Conservation (phyloP, 2,888 invertebrate genomes). For the Steinernema carpocapsae region DNA sequence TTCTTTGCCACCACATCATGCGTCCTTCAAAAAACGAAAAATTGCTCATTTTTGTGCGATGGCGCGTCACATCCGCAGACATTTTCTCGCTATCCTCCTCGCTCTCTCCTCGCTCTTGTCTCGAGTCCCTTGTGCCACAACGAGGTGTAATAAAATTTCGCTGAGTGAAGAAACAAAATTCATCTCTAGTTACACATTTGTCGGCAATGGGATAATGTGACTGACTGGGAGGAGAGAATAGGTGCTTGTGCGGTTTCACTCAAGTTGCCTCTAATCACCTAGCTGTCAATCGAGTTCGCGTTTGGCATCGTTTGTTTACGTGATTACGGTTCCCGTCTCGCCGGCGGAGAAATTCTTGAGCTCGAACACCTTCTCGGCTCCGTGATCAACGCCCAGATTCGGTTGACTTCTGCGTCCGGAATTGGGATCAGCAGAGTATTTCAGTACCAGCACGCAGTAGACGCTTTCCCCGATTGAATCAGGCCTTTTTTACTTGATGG, state of each 20-base stretch:
- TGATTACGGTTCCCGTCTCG: no score
- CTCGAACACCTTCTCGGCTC: no score
- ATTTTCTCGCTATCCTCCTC: constrained; percentile 13
- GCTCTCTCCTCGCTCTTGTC: constrained; percentile 16
- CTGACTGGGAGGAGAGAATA: constrained; percentile 21
- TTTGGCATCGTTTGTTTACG: no score
- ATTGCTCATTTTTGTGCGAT: constrained; percentile 12
- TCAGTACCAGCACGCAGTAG: no score
- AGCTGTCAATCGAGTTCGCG: background rate
- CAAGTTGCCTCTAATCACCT: background rate
- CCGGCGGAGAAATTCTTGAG: no score
- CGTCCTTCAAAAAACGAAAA: background rate
- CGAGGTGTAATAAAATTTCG: constrained; percentile 33
- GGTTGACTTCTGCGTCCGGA: no score
- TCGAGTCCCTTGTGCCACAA: constrained; percentile 25
- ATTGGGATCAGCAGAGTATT: no score
- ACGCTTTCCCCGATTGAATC: no score
- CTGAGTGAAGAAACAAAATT: constrained; percentile 34
- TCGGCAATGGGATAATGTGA: constrained; percentile 35
- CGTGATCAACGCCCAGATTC: no score
- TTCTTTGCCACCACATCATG: no score
- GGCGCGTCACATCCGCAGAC: background rate
- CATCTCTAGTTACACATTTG: constrained; percentile 35
- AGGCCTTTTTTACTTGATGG: no score
- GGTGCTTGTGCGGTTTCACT: constrained; percentile 18